Base-by-base conservation (phyloP, 1,140 invertebrate species). In the Phthorimaea operculella region DNA sequence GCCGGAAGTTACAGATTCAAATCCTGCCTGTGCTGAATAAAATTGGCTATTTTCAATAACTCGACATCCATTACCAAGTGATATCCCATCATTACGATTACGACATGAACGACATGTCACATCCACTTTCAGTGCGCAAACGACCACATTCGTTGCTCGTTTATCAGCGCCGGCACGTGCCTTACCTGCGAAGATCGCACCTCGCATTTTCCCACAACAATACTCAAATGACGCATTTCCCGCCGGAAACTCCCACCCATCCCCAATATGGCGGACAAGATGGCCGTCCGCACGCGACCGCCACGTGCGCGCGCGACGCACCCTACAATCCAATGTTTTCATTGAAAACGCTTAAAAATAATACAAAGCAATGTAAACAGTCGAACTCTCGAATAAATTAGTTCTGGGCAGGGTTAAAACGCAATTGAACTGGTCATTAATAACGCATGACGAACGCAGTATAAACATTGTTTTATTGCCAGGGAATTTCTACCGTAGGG, bases 321-420 rank as follows among this genome's bases (percentile, higher is more conserved):
- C 71, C 44, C 44, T 9, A n/a, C 2, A 9, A 65, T 74, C 73
- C 66, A 68, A 62, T 79, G 74, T 79, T 79, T 82, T 80, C 73
- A 76, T 78, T 79, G 76, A 74, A 79, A 82, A 80, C 72, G 69
- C 72, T 76, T 64, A 71, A 75, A 73, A 76, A 78, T 76, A 78
- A 81, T 71, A 62, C 67, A 68, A 71, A 81, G 17, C 74, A 84
- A 80, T 72, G 57, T 47, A 47, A 47, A 47, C 69, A 68, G 58
- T 68, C 60, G 61, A 66, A 61, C 73, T 79, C 72, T 69, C 59
- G 70, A 75, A 73, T 74, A 83, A 80, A 83, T 81, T 79, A 76
- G 72, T 73, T 66, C 61, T 67, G 66, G 62, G 62, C 55, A 64
- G 76, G 80, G 80, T 84, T 81, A 80, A 80, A 76, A 67, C 58